phyloP scores from a whole-genome alignment of 1,140 invertebrate species.

The Nixonia krombeini region DNA sequence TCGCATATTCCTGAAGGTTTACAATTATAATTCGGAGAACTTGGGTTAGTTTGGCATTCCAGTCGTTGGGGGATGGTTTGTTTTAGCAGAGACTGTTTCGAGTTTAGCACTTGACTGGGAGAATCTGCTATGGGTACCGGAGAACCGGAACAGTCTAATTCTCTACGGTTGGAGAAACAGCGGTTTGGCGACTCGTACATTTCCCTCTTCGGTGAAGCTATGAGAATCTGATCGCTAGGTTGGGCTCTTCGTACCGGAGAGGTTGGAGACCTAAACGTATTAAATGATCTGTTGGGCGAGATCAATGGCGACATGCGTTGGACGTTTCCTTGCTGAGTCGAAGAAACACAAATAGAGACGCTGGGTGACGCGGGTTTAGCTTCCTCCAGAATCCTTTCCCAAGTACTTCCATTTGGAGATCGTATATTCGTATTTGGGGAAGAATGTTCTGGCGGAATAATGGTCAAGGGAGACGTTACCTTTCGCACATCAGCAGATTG shows the following conservation, averaged over 20 bases:
- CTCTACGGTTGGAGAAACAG: conserved; percentile 34
- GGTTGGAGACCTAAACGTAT: conserved; percentile 8
- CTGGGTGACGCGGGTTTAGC: neutral
- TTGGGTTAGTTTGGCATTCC: conserved; percentile 17
- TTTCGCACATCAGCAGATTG: conserved; percentile 7
- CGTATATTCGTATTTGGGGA: neutral
- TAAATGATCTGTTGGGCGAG: neutral
- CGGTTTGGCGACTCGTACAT: conserved; percentile 44
- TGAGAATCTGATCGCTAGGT: conserved; percentile 64
- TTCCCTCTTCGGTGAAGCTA: conserved; percentile 65
- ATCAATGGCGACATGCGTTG: neutral
- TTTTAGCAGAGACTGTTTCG: conserved; percentile 27
- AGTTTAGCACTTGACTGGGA: conserved; percentile 38
- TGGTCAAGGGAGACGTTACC: conserved; percentile 39
- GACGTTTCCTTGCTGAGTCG: neutral
- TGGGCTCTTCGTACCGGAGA: conserved; percentile 49
- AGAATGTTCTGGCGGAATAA: conserved; percentile 17
- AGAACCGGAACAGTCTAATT: conserved; percentile 42
- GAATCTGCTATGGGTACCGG: conserved; percentile 57
- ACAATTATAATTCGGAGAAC: neutral
- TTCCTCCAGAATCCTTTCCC: conserved; percentile 5
- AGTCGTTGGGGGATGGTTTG: conserved; percentile 26
- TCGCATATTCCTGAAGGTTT: neutral
- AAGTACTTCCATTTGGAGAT: neutral
- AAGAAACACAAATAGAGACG: neutral